These are phyloP conservation scores for Peromyscus nudipes DNA, from an alignment of 2,797 vertebrate genomes.

Conservation along the genomic window DNA sequence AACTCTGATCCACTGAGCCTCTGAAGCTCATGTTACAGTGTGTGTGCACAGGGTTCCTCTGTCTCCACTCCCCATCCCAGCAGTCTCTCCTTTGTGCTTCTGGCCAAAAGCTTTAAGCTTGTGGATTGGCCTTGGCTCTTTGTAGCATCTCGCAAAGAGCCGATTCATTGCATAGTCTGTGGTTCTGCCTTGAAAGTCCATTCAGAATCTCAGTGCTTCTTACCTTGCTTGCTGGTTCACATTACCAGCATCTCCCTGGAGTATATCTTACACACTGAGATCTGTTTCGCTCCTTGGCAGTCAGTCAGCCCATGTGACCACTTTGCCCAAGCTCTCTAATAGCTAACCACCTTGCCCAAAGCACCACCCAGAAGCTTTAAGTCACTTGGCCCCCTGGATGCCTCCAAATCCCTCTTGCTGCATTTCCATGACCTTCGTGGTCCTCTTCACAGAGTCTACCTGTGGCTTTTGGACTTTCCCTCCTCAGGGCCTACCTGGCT, in stretches of 20 bases:
- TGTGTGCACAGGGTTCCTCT: neutral
- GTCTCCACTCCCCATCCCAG: neutral
- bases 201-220: too few species aligned
- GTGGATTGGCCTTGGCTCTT: neutral
- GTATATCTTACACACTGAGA: rapidly evolving
- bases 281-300: neutral
- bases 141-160: neutral
- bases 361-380: neutral
- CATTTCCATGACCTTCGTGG: neutral
- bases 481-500: neutral
- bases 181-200: neutral
- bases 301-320: neutral
- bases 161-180: neutral
- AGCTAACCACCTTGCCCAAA: neutral
- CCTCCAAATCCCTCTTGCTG: neutral
- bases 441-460: neutral
- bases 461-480: neutral
- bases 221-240: neutral
- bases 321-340: neutral
- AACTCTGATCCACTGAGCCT: neutral
- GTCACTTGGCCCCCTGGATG: neutral
- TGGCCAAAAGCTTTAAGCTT: neutral
- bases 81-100: neutral
- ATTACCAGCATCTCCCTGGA: neutral
- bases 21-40: neutral